These are phyloP conservation scores for Dryococelus australis DNA, from an alignment of 2,888 invertebrate genomes.

Conservation along the genomic window DNA sequence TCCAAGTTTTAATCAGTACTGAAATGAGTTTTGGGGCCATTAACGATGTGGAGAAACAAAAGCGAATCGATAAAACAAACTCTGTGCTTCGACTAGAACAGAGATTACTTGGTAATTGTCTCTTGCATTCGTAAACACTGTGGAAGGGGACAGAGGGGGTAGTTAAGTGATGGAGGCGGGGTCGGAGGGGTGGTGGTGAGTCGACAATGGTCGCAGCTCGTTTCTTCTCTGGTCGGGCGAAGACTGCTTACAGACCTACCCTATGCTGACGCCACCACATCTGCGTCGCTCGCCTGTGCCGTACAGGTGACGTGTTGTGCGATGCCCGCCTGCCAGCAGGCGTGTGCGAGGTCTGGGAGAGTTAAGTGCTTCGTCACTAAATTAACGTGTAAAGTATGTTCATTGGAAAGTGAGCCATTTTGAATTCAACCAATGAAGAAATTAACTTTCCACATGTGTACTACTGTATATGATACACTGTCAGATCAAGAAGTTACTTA, in stretches of 20 bases:
- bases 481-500: too few species aligned
- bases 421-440: too few species aligned
- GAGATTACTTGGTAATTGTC: conserved; percentile 49
- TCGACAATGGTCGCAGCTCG: neutral
- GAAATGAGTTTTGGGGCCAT: conserved; percentile 49
- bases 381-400: too few species aligned
- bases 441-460: too few species aligned
- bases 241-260: neutral
- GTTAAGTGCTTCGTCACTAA: too few species aligned
- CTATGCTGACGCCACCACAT: too few species aligned
- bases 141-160: neutral
- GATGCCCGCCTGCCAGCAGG: too few species aligned
- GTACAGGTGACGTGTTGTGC: too few species aligned
- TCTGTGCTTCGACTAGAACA: conserved; percentile 45
- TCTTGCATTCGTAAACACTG: conserved; percentile 48
- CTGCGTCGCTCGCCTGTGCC: too few species aligned
- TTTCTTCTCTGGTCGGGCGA: neutral
- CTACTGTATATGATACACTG: too few species aligned
- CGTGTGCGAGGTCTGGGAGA: too few species aligned
- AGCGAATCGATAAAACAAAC: conserved; percentile 49
- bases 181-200: neutral
- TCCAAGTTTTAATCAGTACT: conserved; percentile 49
- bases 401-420: too few species aligned
- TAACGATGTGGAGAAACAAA: conserved; percentile 49
- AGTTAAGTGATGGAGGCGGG: neutral